Base-by-base conservation (phyloP, 2,797 vertebrate genomes). In the Vespertilio murinus region DNA sequence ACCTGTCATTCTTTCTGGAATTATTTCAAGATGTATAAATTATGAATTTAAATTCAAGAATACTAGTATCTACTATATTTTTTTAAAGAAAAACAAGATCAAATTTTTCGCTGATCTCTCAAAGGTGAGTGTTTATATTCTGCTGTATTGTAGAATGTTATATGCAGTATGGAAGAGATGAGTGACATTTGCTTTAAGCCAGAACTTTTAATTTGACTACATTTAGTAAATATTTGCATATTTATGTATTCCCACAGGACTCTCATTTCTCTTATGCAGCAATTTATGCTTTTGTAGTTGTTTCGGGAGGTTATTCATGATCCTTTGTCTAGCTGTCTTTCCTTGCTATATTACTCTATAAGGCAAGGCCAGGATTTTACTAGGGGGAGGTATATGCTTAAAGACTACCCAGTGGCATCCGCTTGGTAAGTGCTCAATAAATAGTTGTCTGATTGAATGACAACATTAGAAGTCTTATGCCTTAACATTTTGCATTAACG, bases 191-290 rank as follows among this genome's bases (percentile, higher is more conserved):
- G 40, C 35, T 96, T 96, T 93, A 67, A 92, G 25, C 4, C 30
- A 89, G 77, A 90, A 71, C 61, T 73, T 90, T 96, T 93, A 93
- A 74, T 97, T 80, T 92, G 80, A 71, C 83, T 90, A 64, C 17
- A 56, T 80, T 78, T 86, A 45, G 18, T 90, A 75, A 83, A 75
- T 92, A 93, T 88, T 92, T 86, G 74, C 79, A 64, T 94, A 73
- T 47, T 96, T 65, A 1, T 40, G 30, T 54, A 35, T 22, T 64
- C 45, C 67, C 5, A 18, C 3, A 87, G 67, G 6, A n/a, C 10
- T 70, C 6, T 89, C 81, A 0, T 77, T 83, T 95, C 42, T 83
- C 16, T 86, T 75, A 2, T n/a, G 11, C 16, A 78, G 12, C 16
- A 67, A 42, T 78, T 90, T 78, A 30, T 17, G 64, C 54, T 77